Evolutionary conservation across 2,888 invertebrate species (phyloP).

Genomic region (Ectropis crepuscularia): DNA sequence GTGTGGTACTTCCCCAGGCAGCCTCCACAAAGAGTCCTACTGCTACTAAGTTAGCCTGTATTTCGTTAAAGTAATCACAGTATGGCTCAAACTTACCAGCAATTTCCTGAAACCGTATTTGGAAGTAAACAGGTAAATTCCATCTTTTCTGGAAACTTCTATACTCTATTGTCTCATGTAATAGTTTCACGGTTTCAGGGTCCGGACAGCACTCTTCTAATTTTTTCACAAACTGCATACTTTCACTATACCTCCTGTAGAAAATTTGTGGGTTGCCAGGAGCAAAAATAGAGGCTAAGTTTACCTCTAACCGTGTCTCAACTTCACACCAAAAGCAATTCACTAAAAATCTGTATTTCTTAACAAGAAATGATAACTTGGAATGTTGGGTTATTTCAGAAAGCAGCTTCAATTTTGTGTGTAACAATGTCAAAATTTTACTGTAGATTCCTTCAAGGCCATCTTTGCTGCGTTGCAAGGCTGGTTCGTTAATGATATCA

Average conservation of each 20-base stretch:
- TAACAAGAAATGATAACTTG: conserved; percentile 70
- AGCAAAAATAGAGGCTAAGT: conserved; percentile 93
- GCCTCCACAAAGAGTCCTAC: no score
- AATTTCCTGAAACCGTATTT: conserved; percentile 97
- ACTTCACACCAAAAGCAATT: conserved; percentile 95
- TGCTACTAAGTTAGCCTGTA: no score
- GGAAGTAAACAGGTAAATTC: conserved; percentile 98
- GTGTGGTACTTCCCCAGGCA: no score
- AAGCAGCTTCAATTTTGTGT: conserved; percentile 86
- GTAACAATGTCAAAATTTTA: conserved; percentile 89
- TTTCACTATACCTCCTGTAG: conserved; percentile 91
- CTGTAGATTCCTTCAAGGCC: conserved; percentile 90
- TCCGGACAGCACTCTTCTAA: conserved; percentile 88
- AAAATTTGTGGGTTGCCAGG: conserved; percentile 96
- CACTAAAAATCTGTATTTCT: conserved; percentile 84
- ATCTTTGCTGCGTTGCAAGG: conserved; percentile 85
- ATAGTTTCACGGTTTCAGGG: conserved; percentile 83
- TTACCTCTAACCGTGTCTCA: conserved; percentile 91
- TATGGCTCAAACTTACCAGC: conserved; percentile 81
- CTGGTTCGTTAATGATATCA: conserved; percentile 88
- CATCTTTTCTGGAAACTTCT: conserved; percentile 93
- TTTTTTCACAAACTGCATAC: conserved; percentile 89
- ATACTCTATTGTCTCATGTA: conserved; percentile 89
- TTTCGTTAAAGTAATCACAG: no score
- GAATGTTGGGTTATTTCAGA: conserved; percentile 80